Base-by-base conservation (phyloP, 2,113 vertebrate species). In the Muscicapa adusta region DNA sequence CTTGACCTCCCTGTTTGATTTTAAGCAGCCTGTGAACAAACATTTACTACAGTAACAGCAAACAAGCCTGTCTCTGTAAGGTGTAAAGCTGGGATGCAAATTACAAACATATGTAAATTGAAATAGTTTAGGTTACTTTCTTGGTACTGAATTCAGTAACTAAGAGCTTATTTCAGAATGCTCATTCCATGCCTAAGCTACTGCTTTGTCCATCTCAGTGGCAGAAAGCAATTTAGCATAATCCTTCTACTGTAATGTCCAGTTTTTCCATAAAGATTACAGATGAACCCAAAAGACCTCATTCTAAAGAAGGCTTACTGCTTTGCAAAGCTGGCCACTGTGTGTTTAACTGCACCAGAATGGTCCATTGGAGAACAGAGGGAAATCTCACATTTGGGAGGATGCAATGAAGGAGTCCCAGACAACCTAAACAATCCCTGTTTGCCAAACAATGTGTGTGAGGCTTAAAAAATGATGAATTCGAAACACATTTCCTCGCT, bases 241-340 rank as follows among this genome's bases (percentile, higher is more conserved):
- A 97, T 96, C 96, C 95, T 74, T 81, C 90, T 93, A 95, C 96
- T 97, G 95, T 95, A 96, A 91, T 81, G 93, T 94, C 79, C 91
- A 92, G 34, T 89, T 92, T 92, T 94, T 94, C 85, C 92, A 84
- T 91, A 93, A 90, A 95, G 96, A 95, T 96, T 91, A 96, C 57
- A 93, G 87, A 96, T 45, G 33, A 91, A 95, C 77, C 75, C 82
- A 88, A 96, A 92, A 84, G 36, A 26, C 79, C 47, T 90, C 25
- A 47, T 95, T 97, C 90, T 93, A 96, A 96, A 95, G 92, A 71
- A 90, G 79, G 90, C 92, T 97, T 95, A 95, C 19, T 34, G 61
- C 76, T 90, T 96, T 84, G 91, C 79, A 94, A 94, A 95, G 78
- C 93, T 74, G 48, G 54, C 25, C 51, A 58, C 82, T 63, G 25